Evolutionary conservation across 2,113 vertebrate genomes (phyloP), one percentile per base, ranked within the genome.

Genomic region (Motacilla alba): DNA sequence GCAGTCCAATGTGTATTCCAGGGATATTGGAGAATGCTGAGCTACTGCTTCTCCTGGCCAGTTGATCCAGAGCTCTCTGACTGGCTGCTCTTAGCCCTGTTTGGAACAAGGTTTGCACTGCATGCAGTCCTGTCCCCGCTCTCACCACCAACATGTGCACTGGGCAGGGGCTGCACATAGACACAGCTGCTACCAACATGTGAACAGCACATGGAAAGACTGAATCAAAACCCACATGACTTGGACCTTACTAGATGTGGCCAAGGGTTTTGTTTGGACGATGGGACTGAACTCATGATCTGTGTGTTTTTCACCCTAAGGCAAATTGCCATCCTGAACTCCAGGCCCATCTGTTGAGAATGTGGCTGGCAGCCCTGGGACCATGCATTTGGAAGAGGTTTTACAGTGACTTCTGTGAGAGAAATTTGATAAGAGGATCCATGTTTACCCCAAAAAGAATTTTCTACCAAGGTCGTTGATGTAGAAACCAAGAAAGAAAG

Each of bases 61-160:
- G 8, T 6, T 46, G 56, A 39, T 56, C 9, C 46, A 35, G 60
- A 21, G 28, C 75, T 81, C 35, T 73, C 67, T 59, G 63, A 11
- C 58, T 49, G 39, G 13, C 80, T 68, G 55, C 52, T 62, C 28
- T 86, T 59, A 74, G 5, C 28, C 3, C 3, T 7, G 63, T 53
- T 21, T 82, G 78, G 46, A 70, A 13, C 23, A 4, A 24, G 23
- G 15, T 41, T 81, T 94, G 37, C 17, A 0, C 49, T 91, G 37
- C 16, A 0, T 10, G 13, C 35, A 68, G 30, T 46, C 26, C 17
- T 58, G 55, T 46, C 35, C 64, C 44, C 44, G 59, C 62, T 39
- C 15, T 49, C 67, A 9, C 15, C 24, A 58, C 1, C n/a, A 26
- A 0, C 19, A 2, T 13, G 2, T 5, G 1, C 30, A 7, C 35